Conservation (phyloP, 2,888 invertebrate species). For the Cephus runcator region DNA sequence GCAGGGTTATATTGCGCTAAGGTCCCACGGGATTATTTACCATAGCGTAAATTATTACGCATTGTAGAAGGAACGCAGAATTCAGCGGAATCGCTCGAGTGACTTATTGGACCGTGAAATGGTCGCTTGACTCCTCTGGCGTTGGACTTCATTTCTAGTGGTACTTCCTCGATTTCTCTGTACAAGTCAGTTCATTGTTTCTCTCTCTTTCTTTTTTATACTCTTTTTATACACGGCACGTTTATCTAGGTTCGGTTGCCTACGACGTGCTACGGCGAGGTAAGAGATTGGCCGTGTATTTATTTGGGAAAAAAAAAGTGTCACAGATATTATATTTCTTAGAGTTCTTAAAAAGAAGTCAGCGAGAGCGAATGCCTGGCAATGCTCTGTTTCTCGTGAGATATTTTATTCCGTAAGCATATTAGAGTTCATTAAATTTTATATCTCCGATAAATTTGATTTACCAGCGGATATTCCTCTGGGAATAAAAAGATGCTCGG, state of each 20-base stretch:
- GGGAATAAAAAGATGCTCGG: not conserved
- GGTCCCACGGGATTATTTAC: slow-evolving; percentile 2
- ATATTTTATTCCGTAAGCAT: not conserved
- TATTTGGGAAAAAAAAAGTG: not conserved
- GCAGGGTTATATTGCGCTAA: not conserved
- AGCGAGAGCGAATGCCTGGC: not conserved
- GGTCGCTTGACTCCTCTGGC: not conserved
- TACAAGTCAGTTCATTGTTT: not conserved
- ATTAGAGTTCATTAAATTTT: not conserved
- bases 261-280: not conserved
- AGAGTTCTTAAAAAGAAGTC: not conserved
- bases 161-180: not conserved
- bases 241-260: not conserved
- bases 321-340: not conserved
- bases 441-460: not conserved
- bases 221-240: not conserved
- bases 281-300: not conserved
- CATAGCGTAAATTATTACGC: slow-evolving; percentile 11
- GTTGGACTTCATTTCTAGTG: not conserved
- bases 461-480: not conserved
- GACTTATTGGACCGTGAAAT: slow-evolving; percentile 35
- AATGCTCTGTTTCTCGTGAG: not conserved
- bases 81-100: not conserved
- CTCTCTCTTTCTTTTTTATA: not conserved
- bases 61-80: not conserved